Evolutionary conservation across 2,797 vertebrate species (phyloP).

Genomic region (Anguilla megastoma): DNA sequence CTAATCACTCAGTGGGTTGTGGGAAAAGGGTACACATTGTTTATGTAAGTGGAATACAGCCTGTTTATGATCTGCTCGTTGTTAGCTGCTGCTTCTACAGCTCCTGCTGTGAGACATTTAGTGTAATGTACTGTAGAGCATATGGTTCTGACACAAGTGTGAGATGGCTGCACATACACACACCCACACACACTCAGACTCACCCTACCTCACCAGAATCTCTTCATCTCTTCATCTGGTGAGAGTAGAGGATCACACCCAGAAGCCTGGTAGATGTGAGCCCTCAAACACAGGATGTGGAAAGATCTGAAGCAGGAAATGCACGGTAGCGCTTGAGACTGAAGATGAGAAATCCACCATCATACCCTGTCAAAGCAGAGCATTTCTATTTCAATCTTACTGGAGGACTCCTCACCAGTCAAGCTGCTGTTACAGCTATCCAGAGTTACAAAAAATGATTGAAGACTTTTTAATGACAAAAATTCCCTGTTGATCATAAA

Average conservation of each 20-base stretch:
- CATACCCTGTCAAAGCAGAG: neutral
- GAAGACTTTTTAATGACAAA: neutral
- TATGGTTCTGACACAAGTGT: neutral
- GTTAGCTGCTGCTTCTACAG: neutral
- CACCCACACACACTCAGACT: neutral
- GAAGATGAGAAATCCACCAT: neutral
- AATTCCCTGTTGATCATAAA: neutral
- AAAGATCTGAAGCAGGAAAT: conserved; percentile 17
- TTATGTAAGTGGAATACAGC: conserved; percentile 5
- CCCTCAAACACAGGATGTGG: conserved; percentile 2
- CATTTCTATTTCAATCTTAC: neutral
- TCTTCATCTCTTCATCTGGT: neutral
- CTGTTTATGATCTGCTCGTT: neutral
- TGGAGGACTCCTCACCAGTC: neutral
- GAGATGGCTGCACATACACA: neutral
- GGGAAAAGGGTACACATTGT: neutral
- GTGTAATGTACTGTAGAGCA: neutral
- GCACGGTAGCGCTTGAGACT: neutral
- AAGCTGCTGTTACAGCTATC: neutral
- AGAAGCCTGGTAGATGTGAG: neutral
- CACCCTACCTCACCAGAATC: neutral
- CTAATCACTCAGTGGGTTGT: neutral
- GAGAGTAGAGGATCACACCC: neutral
- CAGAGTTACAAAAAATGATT: neutral
- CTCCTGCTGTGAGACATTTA: neutral